Evolutionary conservation across 2,113 vertebrate species (phyloP).

Genomic region (Todiramphus chloris): DNA sequence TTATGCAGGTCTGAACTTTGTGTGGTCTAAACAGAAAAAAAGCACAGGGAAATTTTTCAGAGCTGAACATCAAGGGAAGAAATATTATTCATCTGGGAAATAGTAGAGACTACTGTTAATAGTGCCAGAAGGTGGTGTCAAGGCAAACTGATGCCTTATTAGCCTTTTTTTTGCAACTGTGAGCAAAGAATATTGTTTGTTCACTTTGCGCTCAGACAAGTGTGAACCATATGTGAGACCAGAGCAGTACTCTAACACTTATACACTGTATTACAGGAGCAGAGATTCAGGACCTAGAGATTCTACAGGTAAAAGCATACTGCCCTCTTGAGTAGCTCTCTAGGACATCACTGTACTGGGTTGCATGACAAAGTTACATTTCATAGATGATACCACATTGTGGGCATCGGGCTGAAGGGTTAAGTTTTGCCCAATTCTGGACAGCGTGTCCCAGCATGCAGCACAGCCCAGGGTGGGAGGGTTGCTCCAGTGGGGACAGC

Average conservation of each 20-base stretch:
- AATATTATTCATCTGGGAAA: not conserved
- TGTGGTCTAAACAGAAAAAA: not conserved
- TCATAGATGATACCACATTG: fast-evolving
- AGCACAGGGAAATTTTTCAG: not conserved
- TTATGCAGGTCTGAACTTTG: not conserved
- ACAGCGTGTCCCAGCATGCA: fast-evolving
- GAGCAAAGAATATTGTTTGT: not conserved
- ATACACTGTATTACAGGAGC: not conserved
- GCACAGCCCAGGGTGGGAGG: fast-evolving
- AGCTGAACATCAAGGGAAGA: not conserved
- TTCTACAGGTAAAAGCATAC: not conserved
- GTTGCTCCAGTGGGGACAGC: not conserved
- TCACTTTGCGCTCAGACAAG: not conserved
- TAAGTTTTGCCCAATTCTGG: not conserved
- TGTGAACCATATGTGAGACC: not conserved
- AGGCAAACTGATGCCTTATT: not conserved
- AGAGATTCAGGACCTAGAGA: not conserved
- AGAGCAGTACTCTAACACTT: not conserved
- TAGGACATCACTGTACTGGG: not conserved
- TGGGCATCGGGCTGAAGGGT: not conserved
- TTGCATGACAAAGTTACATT: not conserved
- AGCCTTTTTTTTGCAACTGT: not conserved
- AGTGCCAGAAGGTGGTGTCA: not conserved
- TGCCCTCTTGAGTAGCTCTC: not conserved
- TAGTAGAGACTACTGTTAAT: not conserved